Base-by-base conservation (phyloP, 2,797 vertebrate genomes). In the Muscicapa comitata region DNA sequence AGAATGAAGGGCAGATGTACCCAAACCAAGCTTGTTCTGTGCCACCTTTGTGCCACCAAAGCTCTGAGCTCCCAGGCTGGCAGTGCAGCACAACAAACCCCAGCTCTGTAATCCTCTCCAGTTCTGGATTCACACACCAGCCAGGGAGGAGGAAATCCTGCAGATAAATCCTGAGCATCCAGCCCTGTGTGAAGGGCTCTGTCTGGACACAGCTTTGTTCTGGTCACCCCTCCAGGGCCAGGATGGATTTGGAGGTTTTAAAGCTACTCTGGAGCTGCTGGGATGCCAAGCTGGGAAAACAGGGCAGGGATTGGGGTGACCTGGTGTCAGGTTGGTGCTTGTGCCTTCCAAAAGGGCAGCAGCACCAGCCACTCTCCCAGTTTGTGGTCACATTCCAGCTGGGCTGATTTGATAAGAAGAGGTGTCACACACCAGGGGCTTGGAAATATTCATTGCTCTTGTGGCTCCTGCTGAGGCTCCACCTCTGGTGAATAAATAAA, bases 401-500 rank as follows among this genome's bases (percentile, higher is more conserved):
- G 3, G 5, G 47, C 58, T 78, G 66, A 88, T 93, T 50, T 31
- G 87, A 88, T 91, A 91, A 91, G 71, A 29, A 25, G 18, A 93
- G 58, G 43, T 73, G 79, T 58, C 43, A 45, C 59, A 76, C 33
- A 73, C 37, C n/a, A 68, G 67, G 78, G 91, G 75, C 84, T 75
- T 31, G 82, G 87, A 92, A 95, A 57, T 26, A 62, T 38, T 84
- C 70, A 25, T 81, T 59, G 87, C 70, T 84, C 82, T 17, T 47
- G 93, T 63, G 95, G 85, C 58, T 94, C 82, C 12, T 25, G 82
- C 82, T 43, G 37, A 75, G 85, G 78, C 89, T 94, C 68, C 94
- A 91, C 91, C 89, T 75, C 26, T 8, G 67, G 55, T 73, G 86
- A 94, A 94, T 91, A 94, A 88, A 88, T 51, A 94, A 88, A 88